Evolutionary conservation across 2,888 invertebrate species (phyloP).

Genomic region (Idaea biselata): DNA sequence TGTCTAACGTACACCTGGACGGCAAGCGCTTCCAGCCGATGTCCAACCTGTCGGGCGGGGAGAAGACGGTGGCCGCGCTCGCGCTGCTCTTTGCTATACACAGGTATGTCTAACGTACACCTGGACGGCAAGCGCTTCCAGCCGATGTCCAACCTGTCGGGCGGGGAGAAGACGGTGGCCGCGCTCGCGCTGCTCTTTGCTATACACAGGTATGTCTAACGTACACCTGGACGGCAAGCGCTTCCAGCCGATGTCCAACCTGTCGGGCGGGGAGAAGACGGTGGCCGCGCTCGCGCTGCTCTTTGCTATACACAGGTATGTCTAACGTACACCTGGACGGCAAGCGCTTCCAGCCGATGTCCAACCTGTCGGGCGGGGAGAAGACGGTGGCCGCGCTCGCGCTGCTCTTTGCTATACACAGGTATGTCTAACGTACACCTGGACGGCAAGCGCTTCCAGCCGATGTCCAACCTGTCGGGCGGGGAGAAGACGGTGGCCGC

Average conservation of each 20-base stretch:
- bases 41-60: constrained; percentile 99
- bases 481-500: constrained; percentile 99
- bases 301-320: constrained; percentile 97
- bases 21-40: constrained; percentile 98
- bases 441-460: constrained; percentile 92
- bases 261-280: constrained; percentile 99
- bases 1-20: not conserved
- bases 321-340: not conserved
- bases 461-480: constrained; percentile 99
- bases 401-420: constrained; percentile 98
- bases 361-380: constrained; percentile 99
- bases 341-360: constrained; percentile 99
- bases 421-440: constrained; percentile 68
- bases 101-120: constrained; percentile 79
- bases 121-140: constrained; percentile 90
- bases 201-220: constrained; percentile 91
- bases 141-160: constrained; percentile 99
- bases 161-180: constrained; percentile 99
- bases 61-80: constrained; percentile 98
- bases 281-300: constrained; percentile 98
- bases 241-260: constrained; percentile 99
- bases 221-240: constrained; percentile 80
- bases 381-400: constrained; percentile 99
- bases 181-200: constrained; percentile 98
- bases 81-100: constrained; percentile 99